phyloP scores from a whole-genome alignment of 2,888 invertebrate species.

The Heteromyza rotundicornis region DNA sequence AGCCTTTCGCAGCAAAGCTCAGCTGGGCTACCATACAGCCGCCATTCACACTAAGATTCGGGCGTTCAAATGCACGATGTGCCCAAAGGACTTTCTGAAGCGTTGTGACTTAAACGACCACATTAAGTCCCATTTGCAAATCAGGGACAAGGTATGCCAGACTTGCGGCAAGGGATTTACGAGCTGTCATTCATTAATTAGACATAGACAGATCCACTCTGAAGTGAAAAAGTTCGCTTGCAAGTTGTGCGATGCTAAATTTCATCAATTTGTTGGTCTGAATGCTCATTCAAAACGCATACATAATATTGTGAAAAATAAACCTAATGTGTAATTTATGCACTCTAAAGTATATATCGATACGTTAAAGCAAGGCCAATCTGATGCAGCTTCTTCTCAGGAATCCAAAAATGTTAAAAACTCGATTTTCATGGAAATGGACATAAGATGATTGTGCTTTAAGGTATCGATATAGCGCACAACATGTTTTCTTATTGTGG shows the following conservation, averaged over 20 bases:
- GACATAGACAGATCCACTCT: slow-evolving; percentile 52
- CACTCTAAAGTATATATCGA: no score
- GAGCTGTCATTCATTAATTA: slow-evolving; percentile 50
- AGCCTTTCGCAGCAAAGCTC: slow-evolving; percentile 45
- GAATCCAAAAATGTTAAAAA: no score
- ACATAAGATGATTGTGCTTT: no score
- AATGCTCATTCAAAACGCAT: slow-evolving; percentile 56
- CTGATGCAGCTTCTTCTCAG: no score
- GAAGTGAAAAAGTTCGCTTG: slow-evolving; percentile 53
- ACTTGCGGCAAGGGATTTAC: slow-evolving; percentile 55
- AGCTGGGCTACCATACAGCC: slow-evolving; percentile 42
- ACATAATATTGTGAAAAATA: slow-evolving; percentile 41
- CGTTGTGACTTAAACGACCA: slow-evolving; percentile 49
- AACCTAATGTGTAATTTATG: no score
- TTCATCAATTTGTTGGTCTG: slow-evolving; percentile 54
- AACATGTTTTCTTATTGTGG: no score
- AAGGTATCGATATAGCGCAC: no score
- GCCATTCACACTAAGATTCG: slow-evolving; percentile 42
- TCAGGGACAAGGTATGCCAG: slow-evolving; percentile 52
- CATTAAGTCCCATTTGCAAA: slow-evolving; percentile 52
- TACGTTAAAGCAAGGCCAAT: no score
- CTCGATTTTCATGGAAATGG: no score
- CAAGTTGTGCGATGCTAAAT: slow-evolving; percentile 50
- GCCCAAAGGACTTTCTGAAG: slow-evolving; percentile 49
- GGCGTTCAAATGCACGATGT: slow-evolving; percentile 46